Evolutionary conservation across 2,113 vertebrate species (phyloP).

Genomic region (Xiphorhynchus elegans): DNA sequence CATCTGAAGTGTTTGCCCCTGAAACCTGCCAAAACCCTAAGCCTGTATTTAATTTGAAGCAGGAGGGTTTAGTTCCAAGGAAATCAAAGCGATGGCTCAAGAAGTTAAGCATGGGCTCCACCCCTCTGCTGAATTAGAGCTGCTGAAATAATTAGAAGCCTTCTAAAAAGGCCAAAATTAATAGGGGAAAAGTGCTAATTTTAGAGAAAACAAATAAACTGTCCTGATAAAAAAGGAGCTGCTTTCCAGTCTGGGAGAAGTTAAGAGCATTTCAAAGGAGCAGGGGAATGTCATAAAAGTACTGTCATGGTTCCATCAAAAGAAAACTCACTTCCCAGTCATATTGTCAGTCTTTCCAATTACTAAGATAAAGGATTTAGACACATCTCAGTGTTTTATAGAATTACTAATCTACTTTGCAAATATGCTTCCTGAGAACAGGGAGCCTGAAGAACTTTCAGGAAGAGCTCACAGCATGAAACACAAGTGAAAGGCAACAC

Average conservation of each 20-base stretch:
- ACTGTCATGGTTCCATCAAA: background rate
- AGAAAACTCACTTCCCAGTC: background rate
- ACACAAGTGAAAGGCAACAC: fast-evolving
- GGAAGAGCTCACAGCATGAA: fast-evolving
- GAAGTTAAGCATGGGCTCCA: background rate
- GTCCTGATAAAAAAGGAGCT: background rate
- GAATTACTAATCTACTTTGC: background rate
- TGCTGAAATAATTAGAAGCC: background rate
- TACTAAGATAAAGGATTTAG: background rate
- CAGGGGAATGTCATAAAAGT: background rate
- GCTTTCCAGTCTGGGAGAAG: background rate
- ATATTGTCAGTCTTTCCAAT: background rate
- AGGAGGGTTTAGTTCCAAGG: background rate
- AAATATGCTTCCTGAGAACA: background rate
- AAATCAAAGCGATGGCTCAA: background rate
- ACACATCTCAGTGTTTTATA: background rate
- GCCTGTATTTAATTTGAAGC: background rate
- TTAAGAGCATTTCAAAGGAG: background rate
- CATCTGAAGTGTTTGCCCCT: background rate
- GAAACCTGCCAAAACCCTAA: background rate
- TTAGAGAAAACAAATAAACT: slow-evolving; percentile 15
- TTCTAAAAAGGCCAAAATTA: background rate
- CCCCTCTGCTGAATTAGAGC: background rate
- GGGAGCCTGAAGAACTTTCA: background rate
- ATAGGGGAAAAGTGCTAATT: background rate